phyloP scores from a whole-genome alignment of 1,140 invertebrate genomes.

The Arctopsyche grandis region DNA sequence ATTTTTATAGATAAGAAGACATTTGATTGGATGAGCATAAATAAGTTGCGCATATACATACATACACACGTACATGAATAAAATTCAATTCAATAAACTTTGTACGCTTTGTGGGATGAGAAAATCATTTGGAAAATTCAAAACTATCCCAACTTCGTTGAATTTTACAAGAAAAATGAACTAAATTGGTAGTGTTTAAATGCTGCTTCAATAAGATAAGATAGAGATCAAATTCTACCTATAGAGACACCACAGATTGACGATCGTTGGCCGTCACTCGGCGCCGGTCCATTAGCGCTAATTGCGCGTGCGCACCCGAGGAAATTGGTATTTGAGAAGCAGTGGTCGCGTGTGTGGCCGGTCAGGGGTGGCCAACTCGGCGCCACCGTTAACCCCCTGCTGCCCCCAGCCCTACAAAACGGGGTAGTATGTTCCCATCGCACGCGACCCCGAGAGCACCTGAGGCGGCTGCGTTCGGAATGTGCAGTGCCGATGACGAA shows the following conservation, averaged over 20 bases:
- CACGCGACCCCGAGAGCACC: slow-evolving; percentile 2
- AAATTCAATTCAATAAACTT: no score
- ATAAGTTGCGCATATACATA: no score
- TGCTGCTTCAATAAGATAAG: no score
- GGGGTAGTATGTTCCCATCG: slow-evolving; percentile 14
- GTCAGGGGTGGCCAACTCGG: slow-evolving; percentile 26
- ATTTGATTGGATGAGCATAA: no score
- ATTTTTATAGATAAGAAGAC: no score
- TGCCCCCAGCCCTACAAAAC: not conserved
- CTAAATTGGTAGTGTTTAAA: no score
- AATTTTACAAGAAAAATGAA: no score
- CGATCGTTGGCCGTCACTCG: not conserved
- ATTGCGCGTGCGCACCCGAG: slow-evolving; percentile 43
- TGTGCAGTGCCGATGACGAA: slow-evolving; percentile 19
- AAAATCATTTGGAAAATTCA: no score
- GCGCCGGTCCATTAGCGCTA: slow-evolving; percentile 39
- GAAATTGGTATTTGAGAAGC: slow-evolving; percentile 22
- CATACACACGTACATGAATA: no score
- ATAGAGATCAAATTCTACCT: not conserved
- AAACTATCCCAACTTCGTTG: no score
- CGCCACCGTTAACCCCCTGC: slow-evolving; percentile 5
- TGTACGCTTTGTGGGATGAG: no score
- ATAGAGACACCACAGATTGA: no score
- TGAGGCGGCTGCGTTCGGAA: not conserved
- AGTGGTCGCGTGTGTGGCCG: slow-evolving; percentile 33